These are phyloP conservation scores for Operophtera brumata DNA, from an alignment of 2,888 invertebrate genomes.

Conservation along the genomic window DNA sequence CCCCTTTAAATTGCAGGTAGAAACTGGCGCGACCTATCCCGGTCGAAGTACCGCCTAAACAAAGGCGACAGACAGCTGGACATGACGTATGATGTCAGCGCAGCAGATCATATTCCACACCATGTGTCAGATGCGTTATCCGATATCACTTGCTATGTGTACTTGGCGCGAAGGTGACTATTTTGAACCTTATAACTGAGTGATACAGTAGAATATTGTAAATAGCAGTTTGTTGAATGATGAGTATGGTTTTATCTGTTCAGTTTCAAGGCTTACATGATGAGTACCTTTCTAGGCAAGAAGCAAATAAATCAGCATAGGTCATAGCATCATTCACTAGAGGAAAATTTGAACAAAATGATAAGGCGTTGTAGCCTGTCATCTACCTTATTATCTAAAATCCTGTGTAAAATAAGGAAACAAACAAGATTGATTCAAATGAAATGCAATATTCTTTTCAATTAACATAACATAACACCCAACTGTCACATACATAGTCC, in stretches of 20 bases:
- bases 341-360: no score
- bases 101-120: conserved; percentile 87
- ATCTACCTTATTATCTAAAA: no score
- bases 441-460: no score
- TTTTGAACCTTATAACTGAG: conserved; percentile 14
- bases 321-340: no score
- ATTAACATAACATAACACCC: no score
- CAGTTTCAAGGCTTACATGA: neutral
- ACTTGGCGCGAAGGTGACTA: conserved; percentile 87
- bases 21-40: conserved; percentile 94
- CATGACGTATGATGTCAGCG: conserved; percentile 88
- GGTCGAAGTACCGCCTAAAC: conserved; percentile 96
- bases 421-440: no score
- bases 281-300: neutral
- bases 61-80: conserved; percentile 98
- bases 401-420: no score
- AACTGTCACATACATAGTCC: no score
- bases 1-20: conserved; percentile 58
- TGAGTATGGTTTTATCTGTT: neutral
- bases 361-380: no score
- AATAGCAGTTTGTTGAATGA: neutral
- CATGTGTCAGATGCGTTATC: conserved; percentile 98
- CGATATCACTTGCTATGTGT: conserved; percentile 98
- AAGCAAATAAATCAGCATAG: neutral
- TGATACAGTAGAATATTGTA: conserved; percentile 11